Base-by-base conservation (phyloP, 2,113 vertebrate genomes). In the Chaetura pelagica region DNA sequence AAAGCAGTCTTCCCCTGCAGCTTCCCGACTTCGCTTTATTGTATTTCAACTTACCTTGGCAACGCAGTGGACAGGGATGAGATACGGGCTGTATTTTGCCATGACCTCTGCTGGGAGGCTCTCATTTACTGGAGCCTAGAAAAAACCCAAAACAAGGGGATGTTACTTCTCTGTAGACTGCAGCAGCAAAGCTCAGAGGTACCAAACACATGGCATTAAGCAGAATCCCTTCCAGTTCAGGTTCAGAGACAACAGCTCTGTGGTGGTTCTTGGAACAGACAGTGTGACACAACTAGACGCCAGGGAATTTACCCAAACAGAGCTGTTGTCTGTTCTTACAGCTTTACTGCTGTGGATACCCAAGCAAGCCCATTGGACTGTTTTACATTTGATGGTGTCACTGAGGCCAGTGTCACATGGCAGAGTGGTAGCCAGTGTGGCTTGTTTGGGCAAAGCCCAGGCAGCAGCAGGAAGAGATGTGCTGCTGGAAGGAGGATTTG, bases 61-160 rank as follows among this genome's bases (percentile, higher is more conserved):
- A 64, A 91, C 46, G 77, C 99, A 99, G 97, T 95, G 72, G 44
- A 99, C 98, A 1, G 99, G 99, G 87, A 99, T 98, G 75, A 99
- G 62, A 51, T 97, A 90, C 0, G 92, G 63, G 44, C 30, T 94
- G 10, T 96, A 72, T 78, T 90, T 98, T 55, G n/a, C 35, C 42
- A 40, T 34, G 14, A 97, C 2, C 15, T 98, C 98, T 7, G 66
- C 6, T n/a, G 98, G 98, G n/a, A 98, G 76, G 6, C 97, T 83
- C 0, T 80, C 51, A 22, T 99, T 99, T 61, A 15, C n/a, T 4
- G 98, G 99, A 92, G 97, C 96, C 99, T 99, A 69, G 51, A 96
- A 97, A 61, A 72, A 94, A 97, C 90, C 87, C 34, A 90, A 12
- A 68, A 57, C 27, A 89, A 67, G 23, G 26, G 19, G 6, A 57